Evolutionary conservation across 2,888 invertebrate genomes (phyloP), one percentile per base, ranked within the genome.

Genomic region (Colletes collaris): DNA sequence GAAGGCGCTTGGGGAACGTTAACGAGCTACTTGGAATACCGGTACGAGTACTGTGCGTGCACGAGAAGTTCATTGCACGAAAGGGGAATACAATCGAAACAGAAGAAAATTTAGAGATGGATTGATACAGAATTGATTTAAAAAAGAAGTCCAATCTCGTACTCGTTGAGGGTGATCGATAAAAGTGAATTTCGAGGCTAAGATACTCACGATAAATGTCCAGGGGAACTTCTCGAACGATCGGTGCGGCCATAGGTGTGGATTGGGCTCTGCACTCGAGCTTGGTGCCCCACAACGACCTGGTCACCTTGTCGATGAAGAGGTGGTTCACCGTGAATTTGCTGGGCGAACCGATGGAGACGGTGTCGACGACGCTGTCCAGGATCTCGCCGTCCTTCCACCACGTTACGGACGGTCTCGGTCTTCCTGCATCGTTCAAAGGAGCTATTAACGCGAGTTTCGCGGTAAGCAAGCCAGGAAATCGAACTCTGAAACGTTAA

Each of bases 371-470:
- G 56, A 95, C 95, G 82, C 95, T 95, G 84, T 97, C 97, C 75
- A 98, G 93, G 83, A 97, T 94, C 76, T 96, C 95, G 40, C 95
- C 95, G 76, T 96, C 96, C 82, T 95, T 95, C 96, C 97, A 97
- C 98, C 98, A 98, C 16, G 96, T 96, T 11, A 98, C 96, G 83
- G 95, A 95, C 40, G 98, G 98, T 56, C 95, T 94, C 0, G 98
- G 98, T 83, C 96, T 96, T 74, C 98, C 97, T 98, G 27, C 27
- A 27, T 27, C 27, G 27, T 27, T 27, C 27, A 27, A 27, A 27
- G 27, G 27, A 27, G 27, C 27, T 2, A 27, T 27, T 27, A 27
- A 27, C 27, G 27, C 27, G 27, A 27, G 27, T 27, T 27, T 27
- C 27, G 27, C 27, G 27, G 27, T 27, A 27, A 27, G 27, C 1